Evolutionary conservation across 1,140 invertebrate genomes (phyloP).

Genomic region (Nilaparvata lugens): DNA sequence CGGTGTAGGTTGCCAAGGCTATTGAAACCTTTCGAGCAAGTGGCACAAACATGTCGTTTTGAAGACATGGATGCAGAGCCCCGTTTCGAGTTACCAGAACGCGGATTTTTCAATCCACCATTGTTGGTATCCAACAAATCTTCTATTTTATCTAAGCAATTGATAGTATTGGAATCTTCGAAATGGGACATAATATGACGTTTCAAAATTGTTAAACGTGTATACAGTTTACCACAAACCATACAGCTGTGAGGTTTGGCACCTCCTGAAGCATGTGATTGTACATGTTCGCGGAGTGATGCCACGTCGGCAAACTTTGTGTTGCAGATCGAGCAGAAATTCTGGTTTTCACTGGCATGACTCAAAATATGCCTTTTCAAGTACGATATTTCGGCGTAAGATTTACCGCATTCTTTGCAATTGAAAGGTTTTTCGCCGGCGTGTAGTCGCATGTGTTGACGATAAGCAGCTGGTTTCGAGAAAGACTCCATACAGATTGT

Average conservation of each 20-base stretch:
- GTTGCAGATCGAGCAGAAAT: neutral
- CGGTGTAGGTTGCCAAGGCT: neutral
- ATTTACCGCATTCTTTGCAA: conserved; percentile 9
- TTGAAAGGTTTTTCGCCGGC: conserved; percentile 4
- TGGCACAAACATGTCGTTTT: neutral
- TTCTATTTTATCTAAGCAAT: too few species aligned
- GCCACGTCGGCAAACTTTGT: neutral
- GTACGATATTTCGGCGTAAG: neutral
- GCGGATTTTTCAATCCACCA: too few species aligned
- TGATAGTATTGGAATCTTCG: neutral
- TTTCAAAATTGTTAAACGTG: neutral
- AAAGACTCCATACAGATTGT: neutral
- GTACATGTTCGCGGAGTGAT: neutral
- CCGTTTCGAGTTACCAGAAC: too few species aligned
- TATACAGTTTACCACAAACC: neutral
- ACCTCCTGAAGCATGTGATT: neutral
- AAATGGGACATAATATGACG: neutral
- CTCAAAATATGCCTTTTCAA: conserved; percentile 5
- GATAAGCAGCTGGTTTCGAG: neutral
- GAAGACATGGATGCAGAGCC: too few species aligned
- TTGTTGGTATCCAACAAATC: too few species aligned
- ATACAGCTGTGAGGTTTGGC: neutral
- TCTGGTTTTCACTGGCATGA: conserved; percentile 2
- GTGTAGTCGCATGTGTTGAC: conserved; percentile 1
- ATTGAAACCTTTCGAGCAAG: neutral